A percentile compares a stretch with the other conserved stretches of the same genome.
phyloP scores from a whole-genome alignment of 2,113 vertebrate genomes.

The Spheniscus mendiculus region DNA sequence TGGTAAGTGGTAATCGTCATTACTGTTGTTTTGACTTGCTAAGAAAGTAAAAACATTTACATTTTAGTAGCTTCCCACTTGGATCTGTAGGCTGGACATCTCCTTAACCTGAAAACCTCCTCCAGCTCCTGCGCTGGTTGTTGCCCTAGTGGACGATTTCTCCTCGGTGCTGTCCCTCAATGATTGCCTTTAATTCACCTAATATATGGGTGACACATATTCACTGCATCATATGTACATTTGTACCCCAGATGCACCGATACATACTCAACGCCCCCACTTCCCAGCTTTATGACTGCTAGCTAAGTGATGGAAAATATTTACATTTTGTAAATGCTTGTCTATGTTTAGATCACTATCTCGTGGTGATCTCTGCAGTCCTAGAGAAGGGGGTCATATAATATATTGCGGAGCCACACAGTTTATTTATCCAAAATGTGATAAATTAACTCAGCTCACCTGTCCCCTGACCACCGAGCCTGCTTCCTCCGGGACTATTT shows the following conservation, averaged over 20 bases:
- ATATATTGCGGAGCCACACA: neutral
- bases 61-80: neutral
- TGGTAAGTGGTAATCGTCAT: neutral
- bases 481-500: neutral
- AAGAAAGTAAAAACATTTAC: neutral
- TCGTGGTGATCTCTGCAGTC: neutral
- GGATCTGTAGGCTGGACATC: neutral
- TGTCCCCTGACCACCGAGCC: neutral
- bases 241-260: neutral
- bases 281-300: neutral
- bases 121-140: rapidly evolving
- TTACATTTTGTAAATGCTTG: neutral
- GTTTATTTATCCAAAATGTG: neutral
- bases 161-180: neutral
- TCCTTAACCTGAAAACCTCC: neutral
- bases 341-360: neutral
- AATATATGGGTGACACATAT: neutral
- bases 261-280: rapidly evolving
- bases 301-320: neutral
- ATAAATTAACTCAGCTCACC: neutral
- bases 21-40: neutral
- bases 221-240: neutral
- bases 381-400: neutral
- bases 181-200: neutral
- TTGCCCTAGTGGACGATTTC: neutral